Percentiles rank a stretch among this genome's conserved stretches.
phyloP scores from a whole-genome alignment of 1,140 invertebrate genomes.

The Cryptotermes secundus region DNA sequence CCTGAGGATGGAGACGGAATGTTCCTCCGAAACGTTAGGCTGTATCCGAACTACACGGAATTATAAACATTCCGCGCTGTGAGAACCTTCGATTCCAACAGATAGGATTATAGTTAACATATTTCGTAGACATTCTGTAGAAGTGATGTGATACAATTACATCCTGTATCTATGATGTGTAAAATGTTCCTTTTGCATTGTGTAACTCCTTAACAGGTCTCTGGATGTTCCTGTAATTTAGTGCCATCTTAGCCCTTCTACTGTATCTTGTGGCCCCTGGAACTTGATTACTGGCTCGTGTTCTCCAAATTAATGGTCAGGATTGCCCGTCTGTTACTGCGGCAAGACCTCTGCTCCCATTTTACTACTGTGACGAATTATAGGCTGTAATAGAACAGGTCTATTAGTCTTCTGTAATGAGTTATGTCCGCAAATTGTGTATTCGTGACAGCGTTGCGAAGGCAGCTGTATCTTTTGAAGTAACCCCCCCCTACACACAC shows the following conservation, averaged over 20 bases:
- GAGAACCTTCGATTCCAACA: no score
- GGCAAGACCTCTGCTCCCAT: not conserved
- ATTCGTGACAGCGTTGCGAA: no score
- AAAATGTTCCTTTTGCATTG: not conserved
- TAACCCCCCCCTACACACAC: no score
- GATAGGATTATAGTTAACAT: not conserved
- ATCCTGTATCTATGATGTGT: not conserved
- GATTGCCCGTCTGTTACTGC: not conserved
- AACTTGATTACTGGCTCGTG: not conserved
- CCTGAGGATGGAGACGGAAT: no score
- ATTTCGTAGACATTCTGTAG: not conserved
- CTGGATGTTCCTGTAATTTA: not conserved
- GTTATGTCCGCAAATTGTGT: no score
- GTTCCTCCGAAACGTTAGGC: no score
- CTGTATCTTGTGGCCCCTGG: not conserved
- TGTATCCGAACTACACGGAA: no score
- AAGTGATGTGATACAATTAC: not conserved
- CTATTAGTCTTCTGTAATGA: no score
- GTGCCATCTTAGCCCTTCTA: not conserved
- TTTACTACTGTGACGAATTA: not conserved
- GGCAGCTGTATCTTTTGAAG: no score
- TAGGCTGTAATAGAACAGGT: not conserved
- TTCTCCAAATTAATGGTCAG: not conserved
- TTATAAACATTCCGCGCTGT: no score
- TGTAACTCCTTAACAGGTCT: not conserved